Percentiles rank a stretch among this genome's conserved stretches.
Conservation (phyloP, 2,888 invertebrate genomes). For the Petrophora chlorosata region DNA sequence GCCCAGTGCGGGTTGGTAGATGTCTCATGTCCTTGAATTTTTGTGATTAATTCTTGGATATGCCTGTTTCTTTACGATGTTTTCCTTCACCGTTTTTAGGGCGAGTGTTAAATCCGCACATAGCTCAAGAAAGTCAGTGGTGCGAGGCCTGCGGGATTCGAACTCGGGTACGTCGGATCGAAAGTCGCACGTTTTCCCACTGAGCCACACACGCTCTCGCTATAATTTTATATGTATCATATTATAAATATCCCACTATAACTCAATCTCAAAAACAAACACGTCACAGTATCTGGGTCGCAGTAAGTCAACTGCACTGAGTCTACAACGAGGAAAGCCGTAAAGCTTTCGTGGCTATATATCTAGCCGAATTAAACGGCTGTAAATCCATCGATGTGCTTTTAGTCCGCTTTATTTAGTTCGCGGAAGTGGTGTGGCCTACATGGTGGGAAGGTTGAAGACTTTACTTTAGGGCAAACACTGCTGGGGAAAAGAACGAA, state of each 20-base stretch:
- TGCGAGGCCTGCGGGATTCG: too few relatives aligned
- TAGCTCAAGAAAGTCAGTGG: too few relatives aligned
- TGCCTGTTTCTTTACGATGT: too few relatives aligned
- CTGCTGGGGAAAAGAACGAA: too few relatives aligned
- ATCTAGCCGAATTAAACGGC: conserved; percentile 67
- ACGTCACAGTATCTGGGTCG: conserved; percentile 22
- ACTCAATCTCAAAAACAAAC: conserved; percentile 9
- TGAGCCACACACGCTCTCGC: neutral
- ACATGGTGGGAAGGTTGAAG: conserved; percentile 36
- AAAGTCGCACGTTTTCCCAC: too few relatives aligned
- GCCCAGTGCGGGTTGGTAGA: too few relatives aligned
- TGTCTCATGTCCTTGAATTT: too few relatives aligned
- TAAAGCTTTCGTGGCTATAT: conserved; percentile 65
- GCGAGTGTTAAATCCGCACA: too few relatives aligned
- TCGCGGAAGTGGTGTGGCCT: conserved; percentile 63
- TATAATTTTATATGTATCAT: neutral
- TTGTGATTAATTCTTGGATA: too few relatives aligned
- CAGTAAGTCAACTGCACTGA: conserved; percentile 31
- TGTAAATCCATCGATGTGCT: conserved; percentile 71
- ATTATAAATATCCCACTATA: neutral
- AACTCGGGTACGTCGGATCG: too few relatives aligned
- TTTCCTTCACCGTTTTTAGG: too few relatives aligned
- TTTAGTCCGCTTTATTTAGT: conserved; percentile 61
- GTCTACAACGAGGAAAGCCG: conserved; percentile 39
- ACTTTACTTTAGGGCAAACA: neutral